Percentiles rank a stretch among this genome's conserved stretches.
Conservation (phyloP, 2,113 vertebrate genomes). For the Apistogramma diplotaenia region DNA sequence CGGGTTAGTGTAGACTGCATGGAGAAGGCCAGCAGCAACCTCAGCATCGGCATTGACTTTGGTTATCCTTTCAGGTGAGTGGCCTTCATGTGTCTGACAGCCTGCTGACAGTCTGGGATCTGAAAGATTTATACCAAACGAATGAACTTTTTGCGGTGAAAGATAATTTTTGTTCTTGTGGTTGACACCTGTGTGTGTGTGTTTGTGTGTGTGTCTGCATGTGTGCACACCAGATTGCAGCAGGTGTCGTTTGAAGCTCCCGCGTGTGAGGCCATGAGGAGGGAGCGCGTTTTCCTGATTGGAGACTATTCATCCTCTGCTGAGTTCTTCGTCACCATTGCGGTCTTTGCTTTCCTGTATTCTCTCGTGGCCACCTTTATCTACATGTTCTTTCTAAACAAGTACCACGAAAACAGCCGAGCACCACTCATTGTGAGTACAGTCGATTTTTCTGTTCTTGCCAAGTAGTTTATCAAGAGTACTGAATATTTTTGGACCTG, state of each 20-base stretch:
- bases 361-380: slow-evolving; percentile 90
- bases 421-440: slow-evolving; percentile 92
- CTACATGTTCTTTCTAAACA: slow-evolving; percentile 96
- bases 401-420: slow-evolving; percentile 92
- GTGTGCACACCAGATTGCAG: slow-evolving; percentile 82
- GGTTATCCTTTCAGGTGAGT: slow-evolving; percentile 95
- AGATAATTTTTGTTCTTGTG: not conserved
- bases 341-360: slow-evolving; percentile 96
- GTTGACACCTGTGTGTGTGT: not conserved
- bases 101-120: not conserved
- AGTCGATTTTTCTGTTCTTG: not conserved
- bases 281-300: slow-evolving; percentile 85
- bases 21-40: slow-evolving; percentile 95
- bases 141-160: not conserved
- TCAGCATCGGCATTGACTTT: slow-evolving; percentile 90
- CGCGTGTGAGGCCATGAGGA: slow-evolving; percentile 84
- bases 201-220: not conserved
- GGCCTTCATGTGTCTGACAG: not conserved
- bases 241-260: slow-evolving; percentile 93
- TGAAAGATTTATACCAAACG: not conserved
- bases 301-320: slow-evolving; percentile 97
- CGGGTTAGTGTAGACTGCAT: slow-evolving; percentile 94
- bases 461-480: not conserved
- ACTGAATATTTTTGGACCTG: not conserved
- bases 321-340: slow-evolving; percentile 96